Base-by-base conservation (phyloP, 2,888 invertebrate species). In the Platynereis dumerilii region DNA sequence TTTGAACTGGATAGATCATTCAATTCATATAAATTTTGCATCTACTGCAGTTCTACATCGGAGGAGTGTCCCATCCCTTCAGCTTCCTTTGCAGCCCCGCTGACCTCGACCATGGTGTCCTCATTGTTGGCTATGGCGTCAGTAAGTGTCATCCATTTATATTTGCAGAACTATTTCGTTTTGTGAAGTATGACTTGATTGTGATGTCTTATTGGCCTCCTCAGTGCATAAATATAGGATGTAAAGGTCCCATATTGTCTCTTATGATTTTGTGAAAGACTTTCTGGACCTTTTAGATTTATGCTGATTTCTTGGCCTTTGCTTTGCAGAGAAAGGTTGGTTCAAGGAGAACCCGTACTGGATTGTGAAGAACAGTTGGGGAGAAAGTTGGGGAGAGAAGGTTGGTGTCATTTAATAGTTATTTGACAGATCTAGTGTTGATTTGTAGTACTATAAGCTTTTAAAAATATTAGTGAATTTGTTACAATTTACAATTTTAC, bases 361-460 rank as follows among this genome's bases (percentile, higher is more conserved):
- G 96, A 91, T 91, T 69, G 87, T 96, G 34, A 96, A 96, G 87
- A 96, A 96, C 85, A 95, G 95, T 15, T 97, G 96, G 96, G 96
- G 96, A 59, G 82, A 86, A 42, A 85, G 86, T 27, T 96, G 96
- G 96, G 96, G 96, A 45, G 94, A 95, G 84, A 90, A 87, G 84
- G 87, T 87, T 74, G 70, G 67, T 54, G 17, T n/a, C n/a, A n/a
- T n/a, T n/a, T n/a, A n/a, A n/a, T n/a, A n/a, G n/a, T 12, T 53
- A 17, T 27, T 27, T 58, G 34, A 5, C 22, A 17, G 15, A 20
- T 15, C 22, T 12, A 42, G 44, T 12, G 44, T 42, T 42, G 12
- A 42, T 17, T 15, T 42, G 12, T 15, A 15, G 44, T 42, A 42
- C 44, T 15, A n/a, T n/a, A n/a, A n/a, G n/a, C n/a, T n/a, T n/a